A percentile compares a stretch with the other conserved stretches of the same genome.
These are phyloP conservation scores for Adoxophyes honmai DNA, from an alignment of 1,140 invertebrate species.

Conservation along the genomic window DNA sequence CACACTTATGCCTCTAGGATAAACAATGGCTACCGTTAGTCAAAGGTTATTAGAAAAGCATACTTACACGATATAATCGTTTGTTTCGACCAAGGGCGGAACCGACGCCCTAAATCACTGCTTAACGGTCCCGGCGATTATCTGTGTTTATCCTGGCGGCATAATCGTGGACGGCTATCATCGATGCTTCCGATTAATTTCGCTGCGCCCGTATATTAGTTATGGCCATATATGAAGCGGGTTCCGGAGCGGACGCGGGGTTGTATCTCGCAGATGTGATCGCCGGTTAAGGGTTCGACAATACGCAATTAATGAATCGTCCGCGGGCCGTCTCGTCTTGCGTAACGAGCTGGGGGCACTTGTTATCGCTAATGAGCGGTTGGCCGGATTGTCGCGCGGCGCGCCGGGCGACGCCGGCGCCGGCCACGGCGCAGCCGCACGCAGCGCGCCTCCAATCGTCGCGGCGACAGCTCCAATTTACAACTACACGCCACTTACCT, in stretches of 20 bases:
- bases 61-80: conserved; percentile 13
- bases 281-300: conserved; percentile 35
- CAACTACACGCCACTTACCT: background rate
- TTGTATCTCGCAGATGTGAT: conserved; percentile 39
- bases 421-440: conserved; percentile 19
- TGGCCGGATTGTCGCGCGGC: conserved; percentile 38
- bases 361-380: conserved; percentile 57
- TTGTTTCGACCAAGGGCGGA: conserved; percentile 25
- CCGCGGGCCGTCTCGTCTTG: conserved; percentile 35
- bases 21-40: conserved; percentile 12
- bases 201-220: conserved; percentile 30
- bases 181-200: conserved; percentile 51
- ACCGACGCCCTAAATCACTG: conserved; percentile 38
- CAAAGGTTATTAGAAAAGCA: background rate
- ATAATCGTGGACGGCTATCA: conserved; percentile 41
- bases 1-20: background rate
- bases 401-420: conserved; percentile 19
- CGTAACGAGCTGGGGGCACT: conserved; percentile 47
- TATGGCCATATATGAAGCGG: conserved; percentile 23
- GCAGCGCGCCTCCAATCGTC: conserved; percentile 24
- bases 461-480: conserved; percentile 10
- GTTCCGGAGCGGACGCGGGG: conserved; percentile 30
- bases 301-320: conserved; percentile 60
- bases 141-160: conserved; percentile 49
- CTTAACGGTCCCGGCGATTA: conserved; percentile 38